phyloP scores from a whole-genome alignment of 1,140 invertebrate genomes.

The Meloidogyne floridensis region DNA sequence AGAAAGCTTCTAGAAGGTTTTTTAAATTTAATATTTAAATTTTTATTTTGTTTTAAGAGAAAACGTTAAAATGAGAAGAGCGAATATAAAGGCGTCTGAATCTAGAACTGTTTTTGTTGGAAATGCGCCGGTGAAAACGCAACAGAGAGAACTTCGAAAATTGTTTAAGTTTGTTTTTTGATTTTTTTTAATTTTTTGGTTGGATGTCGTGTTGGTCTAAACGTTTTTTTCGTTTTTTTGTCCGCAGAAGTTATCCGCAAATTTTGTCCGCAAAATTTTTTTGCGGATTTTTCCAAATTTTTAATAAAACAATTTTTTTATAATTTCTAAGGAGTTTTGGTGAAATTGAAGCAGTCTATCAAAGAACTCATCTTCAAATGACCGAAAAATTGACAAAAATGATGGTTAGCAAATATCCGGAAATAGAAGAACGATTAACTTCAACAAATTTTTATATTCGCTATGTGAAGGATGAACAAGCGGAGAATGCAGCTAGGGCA shows the following conservation, averaged over 20 bases:
- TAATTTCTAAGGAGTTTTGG: slow-evolving; percentile 16
- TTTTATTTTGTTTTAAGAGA: background rate
- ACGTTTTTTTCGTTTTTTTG: too few species aligned
- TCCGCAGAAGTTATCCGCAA: too few species aligned
- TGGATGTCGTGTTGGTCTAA: too few species aligned
- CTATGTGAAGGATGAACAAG: slow-evolving; percentile 15
- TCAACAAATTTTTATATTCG: slow-evolving; percentile 27
- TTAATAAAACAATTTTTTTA: background rate
- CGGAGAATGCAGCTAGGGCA: slow-evolving; percentile 7
- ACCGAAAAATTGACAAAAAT: slow-evolving; percentile 29
- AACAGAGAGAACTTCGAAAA: slow-evolving; percentile 13
- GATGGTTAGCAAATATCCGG: slow-evolving; percentile 19
- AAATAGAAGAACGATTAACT: background rate
- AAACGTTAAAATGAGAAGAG: background rate
- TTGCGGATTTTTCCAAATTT: too few species aligned
- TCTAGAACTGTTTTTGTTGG: slow-evolving; percentile 23
- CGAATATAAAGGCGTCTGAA: background rate
- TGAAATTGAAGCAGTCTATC: slow-evolving; percentile 25
- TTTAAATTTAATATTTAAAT: background rate
- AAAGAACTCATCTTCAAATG: slow-evolving; percentile 26
- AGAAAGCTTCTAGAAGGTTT: background rate
- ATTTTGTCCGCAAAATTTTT: too few species aligned
- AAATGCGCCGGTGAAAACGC: slow-evolving; percentile 15
- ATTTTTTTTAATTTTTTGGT: too few species aligned
- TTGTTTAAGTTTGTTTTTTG: slow-evolving; percentile 11